A percentile compares a stretch with the other conserved stretches of the same genome.
These are phyloP conservation scores for Laticauda laticaudata DNA, from an alignment of 2,113 vertebrate species.

Conservation along the genomic window DNA sequence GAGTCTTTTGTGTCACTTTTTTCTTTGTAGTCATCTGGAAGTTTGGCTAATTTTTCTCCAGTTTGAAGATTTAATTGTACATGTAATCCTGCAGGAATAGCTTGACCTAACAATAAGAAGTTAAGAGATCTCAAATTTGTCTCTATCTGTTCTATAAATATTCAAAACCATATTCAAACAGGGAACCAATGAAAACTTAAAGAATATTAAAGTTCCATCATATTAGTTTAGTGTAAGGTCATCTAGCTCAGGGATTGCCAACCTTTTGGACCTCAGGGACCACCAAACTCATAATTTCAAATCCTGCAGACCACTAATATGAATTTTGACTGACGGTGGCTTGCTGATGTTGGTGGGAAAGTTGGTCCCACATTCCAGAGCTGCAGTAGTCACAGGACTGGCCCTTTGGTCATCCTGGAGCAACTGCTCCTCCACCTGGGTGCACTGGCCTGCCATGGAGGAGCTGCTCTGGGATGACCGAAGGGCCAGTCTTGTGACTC, in stretches of 20 bases:
- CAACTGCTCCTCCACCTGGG: too few species aligned
- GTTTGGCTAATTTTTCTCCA: constrained; percentile 83
- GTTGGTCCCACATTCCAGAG: too few species aligned
- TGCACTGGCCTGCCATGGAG: too few species aligned
- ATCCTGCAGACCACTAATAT: too few species aligned
- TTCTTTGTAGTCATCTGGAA: constrained; percentile 65
- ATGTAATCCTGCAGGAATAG: constrained; percentile 85
- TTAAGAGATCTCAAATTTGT: rapidly evolving
- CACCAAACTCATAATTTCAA: too few species aligned
- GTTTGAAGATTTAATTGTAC: constrained; percentile 91
- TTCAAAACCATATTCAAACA: neutral
- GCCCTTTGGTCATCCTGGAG: too few species aligned
- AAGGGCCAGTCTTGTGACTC: too few species aligned
- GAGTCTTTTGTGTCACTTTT: constrained; percentile 61
- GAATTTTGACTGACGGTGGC: too few species aligned
- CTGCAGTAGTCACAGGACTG: too few species aligned
- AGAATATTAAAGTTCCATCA: neutral
- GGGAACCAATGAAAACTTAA: neutral
- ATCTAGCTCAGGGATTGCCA: neutral
- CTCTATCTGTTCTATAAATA: rapidly evolving
- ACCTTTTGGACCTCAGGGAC: too few species aligned
- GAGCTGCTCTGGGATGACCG: too few species aligned
- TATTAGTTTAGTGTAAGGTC: neutral
- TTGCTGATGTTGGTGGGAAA: too few species aligned
- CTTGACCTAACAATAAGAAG: constrained; percentile 77